Evolutionary conservation across 1,140 invertebrate species (phyloP).

Genomic region (Scaptomyza graminum): DNA sequence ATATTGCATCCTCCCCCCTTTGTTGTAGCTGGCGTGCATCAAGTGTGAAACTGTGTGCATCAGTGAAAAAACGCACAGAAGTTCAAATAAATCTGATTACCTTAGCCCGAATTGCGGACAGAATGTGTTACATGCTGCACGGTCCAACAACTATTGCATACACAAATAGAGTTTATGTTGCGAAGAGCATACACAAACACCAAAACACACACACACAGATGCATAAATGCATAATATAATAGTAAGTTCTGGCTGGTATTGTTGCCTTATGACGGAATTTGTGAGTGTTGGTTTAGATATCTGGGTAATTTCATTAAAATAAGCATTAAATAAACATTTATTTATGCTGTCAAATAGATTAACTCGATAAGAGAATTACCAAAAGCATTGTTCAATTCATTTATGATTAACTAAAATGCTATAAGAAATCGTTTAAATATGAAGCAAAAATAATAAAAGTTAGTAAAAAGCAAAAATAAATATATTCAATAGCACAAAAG

Average conservation of each 20-base stretch:
- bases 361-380: no score
- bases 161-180: not conserved
- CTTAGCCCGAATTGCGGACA: constrained; percentile 56
- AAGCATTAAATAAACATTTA: constrained; percentile 1
- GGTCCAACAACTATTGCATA: constrained; percentile 18
- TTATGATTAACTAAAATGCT: no score
- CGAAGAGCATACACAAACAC: not conserved
- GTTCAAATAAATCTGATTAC: constrained; percentile 72
- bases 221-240: not conserved
- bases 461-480: no score
- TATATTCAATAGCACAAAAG: no score
- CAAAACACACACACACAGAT: not conserved
- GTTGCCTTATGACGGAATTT: not conserved
- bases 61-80: constrained; percentile 48
- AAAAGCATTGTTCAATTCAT: no score
- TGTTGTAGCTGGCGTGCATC: constrained; percentile 61
- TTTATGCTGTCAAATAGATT: not conserved
- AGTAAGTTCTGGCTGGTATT: not conserved
- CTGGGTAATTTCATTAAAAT: constrained; percentile 8
- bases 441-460: not conserved
- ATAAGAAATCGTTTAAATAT: no score
- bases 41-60: constrained; percentile 59
- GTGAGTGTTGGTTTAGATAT: not conserved
- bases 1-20: constrained; percentile 1
- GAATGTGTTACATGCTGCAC: constrained; percentile 48